Percentiles rank a stretch among this genome's conserved stretches.
phyloP scores from a whole-genome alignment of 2,888 invertebrate genomes.

The Glyphotaelius pellucidus region DNA sequence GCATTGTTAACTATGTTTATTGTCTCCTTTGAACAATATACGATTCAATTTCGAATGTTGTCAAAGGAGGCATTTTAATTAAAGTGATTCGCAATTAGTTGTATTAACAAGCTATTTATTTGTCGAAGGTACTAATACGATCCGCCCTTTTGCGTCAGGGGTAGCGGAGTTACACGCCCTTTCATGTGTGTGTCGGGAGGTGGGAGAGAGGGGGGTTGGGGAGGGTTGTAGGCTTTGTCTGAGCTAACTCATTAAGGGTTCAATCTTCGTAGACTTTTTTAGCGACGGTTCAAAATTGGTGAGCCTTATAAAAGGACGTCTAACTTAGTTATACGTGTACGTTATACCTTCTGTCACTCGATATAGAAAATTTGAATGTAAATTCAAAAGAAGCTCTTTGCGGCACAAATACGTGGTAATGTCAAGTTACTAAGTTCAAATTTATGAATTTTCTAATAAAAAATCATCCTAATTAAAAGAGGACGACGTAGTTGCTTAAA shows the following conservation, averaged over 20 bases:
- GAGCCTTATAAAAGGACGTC: not conserved
- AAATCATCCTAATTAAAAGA: no score
- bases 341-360: not conserved
- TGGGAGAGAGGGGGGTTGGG: conserved; percentile 73
- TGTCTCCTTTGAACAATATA: not conserved
- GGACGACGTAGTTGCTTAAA: no score
- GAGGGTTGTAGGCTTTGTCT: conserved; percentile 73
- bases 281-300: not conserved
- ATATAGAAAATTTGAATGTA: no score
- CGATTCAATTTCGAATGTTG: not conserved
- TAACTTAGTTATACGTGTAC: not conserved
- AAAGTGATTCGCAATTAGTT: conserved; percentile 26
- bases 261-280: not conserved
- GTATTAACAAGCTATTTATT: conserved; percentile 24
- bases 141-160: conserved; percentile 88
- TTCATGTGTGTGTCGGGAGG: conserved; percentile 80
- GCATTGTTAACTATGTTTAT: not conserved
- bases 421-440: no score
- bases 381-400: not conserved
- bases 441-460: no score
- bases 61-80: conserved; percentile 29
- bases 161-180: conserved; percentile 86
- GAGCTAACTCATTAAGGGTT: conserved; percentile 73
- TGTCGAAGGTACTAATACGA: conserved; percentile 10
- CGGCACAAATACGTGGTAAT: not conserved